Evolutionary conservation across 2,797 vertebrate species (phyloP).

Genomic region (Tragelaphus oryx): DNA sequence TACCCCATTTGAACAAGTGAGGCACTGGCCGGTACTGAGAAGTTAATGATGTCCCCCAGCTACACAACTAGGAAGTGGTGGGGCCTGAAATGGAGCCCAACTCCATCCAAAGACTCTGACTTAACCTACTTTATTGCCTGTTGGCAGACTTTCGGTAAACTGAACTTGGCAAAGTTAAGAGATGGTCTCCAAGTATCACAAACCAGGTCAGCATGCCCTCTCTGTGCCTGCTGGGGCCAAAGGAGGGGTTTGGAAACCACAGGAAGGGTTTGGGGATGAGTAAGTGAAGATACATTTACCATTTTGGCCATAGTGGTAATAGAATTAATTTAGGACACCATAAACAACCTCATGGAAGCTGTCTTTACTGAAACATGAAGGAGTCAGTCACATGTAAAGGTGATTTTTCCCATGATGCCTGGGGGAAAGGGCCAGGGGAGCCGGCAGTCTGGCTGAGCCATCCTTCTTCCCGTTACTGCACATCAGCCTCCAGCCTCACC

Average conservation of each 20-base stretch:
- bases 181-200: not conserved
- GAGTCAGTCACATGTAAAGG: not conserved
- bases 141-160: not conserved
- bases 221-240: not conserved
- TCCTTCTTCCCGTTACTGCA: not conserved
- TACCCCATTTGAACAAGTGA: not conserved
- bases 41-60: not conserved
- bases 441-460: not conserved
- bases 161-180: not conserved
- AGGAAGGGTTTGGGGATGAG: not conserved
- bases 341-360: not conserved
- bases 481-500: not conserved
- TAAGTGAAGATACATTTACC: not conserved
- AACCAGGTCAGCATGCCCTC: not conserved
- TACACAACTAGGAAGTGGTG: not conserved
- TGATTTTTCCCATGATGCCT: not conserved
- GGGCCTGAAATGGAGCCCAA: not conserved
- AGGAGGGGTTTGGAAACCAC: constrained; percentile 10
- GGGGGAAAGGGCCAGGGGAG: not conserved
- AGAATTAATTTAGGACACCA: constrained; percentile 10
- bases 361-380: not conserved
- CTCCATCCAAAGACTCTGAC: not conserved
- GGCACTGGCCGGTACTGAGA: not conserved
- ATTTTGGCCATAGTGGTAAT: not conserved
- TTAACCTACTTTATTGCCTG: not conserved